phyloP scores from a whole-genome alignment of 1,140 invertebrate species.

The Harlomillsia oculata region DNA sequence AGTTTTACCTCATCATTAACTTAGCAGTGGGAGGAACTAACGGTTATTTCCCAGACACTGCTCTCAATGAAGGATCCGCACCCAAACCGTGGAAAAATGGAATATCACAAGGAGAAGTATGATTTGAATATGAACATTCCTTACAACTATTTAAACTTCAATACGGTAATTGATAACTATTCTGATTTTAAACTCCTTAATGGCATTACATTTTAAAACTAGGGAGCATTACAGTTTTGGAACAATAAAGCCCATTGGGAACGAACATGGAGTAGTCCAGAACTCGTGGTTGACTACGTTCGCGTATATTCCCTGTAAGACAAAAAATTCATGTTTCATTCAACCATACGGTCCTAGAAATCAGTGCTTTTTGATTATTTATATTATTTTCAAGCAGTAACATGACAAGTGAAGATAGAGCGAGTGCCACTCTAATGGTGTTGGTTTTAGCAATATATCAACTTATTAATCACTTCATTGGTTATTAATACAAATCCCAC shows the following conservation, averaged over 20 bases:
- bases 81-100: conserved; percentile 62
- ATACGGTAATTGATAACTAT: background rate
- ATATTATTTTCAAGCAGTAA: too few species aligned
- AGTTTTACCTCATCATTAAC: conserved; percentile 24
- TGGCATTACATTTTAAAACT: too few species aligned
- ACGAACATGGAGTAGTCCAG: conserved; percentile 50
- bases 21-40: conserved; percentile 35
- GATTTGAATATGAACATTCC: background rate
- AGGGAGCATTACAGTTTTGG: conserved; percentile 52
- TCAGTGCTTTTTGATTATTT: too few species aligned
- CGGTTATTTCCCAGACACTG: conserved; percentile 53
- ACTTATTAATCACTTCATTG: too few species aligned
- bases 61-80: conserved; percentile 27
- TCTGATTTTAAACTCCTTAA: too few species aligned
- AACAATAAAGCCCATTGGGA: conserved; percentile 48
- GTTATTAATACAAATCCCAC: too few species aligned
- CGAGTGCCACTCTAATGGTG: too few species aligned
- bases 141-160: background rate
- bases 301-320: conserved; percentile 48
- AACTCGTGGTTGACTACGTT: conserved; percentile 53
- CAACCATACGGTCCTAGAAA: too few species aligned
- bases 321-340: too few species aligned
- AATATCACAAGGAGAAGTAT: conserved; percentile 40
- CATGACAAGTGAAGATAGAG: too few species aligned
- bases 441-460: too few species aligned